These are phyloP conservation scores for Ia io DNA, from an alignment of 2,113 vertebrate genomes.

Conservation along the genomic window DNA sequence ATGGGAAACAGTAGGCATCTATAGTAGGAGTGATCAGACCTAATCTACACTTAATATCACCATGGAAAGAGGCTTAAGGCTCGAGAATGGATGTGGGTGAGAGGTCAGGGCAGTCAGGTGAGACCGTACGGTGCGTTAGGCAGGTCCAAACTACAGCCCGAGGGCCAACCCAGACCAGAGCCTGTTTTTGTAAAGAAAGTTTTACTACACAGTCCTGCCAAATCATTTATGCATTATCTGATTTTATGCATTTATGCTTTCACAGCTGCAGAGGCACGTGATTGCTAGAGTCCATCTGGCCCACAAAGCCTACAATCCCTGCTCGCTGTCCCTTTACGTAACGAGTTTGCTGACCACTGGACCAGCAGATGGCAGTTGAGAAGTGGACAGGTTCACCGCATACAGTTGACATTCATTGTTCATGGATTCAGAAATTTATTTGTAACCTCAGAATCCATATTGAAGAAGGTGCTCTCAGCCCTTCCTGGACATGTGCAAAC, in stretches of 20 bases:
- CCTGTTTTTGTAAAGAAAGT: neutral
- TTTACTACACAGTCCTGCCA: neutral
- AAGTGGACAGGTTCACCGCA: neutral
- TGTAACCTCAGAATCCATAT: neutral
- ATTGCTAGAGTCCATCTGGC: accelerated
- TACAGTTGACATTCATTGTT: neutral
- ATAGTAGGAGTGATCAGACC: neutral
- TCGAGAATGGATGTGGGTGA: neutral
- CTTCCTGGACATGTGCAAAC: accelerated
- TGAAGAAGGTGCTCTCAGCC: neutral
- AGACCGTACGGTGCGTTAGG: accelerated
- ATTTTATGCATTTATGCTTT: neutral
- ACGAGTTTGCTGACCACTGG: neutral
- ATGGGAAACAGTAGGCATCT: neutral
- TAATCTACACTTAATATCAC: neutral
- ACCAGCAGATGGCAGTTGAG: neutral
- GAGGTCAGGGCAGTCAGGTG: neutral
- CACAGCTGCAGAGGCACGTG: neutral
- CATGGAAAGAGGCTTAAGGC: neutral
- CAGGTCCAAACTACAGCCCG: neutral
- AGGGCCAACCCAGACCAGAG: neutral
- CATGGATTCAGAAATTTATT: neutral
- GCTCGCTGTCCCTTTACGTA: neutral
- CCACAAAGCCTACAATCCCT: neutral
- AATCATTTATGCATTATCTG: accelerated